Percentiles rank a stretch among this genome's conserved stretches.
phyloP scores from a whole-genome alignment of 2,797 vertebrate species.

The Hapalemur alaotrensis region DNA sequence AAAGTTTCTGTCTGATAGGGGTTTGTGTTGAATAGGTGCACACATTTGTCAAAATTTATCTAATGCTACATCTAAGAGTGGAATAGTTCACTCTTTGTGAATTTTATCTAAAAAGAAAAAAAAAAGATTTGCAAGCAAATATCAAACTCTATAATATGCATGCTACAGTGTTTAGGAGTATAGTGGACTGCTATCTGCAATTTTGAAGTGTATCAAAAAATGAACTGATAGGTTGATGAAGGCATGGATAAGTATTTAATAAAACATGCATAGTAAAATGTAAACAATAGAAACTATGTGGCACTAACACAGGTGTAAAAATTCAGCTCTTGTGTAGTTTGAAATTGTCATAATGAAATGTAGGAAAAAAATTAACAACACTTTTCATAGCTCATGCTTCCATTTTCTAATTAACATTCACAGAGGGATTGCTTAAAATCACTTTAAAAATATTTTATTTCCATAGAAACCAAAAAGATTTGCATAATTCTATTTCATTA shows the following conservation, averaged over 20 bases:
- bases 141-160: background rate
- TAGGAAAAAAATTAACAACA: slow-evolving; percentile 20
- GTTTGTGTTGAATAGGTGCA: background rate
- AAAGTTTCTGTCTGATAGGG: background rate
- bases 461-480: slow-evolving; percentile 58
- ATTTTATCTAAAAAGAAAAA: background rate
- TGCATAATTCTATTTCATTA: slow-evolving; percentile 57
- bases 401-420: slow-evolving; percentile 56
- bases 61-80: background rate
- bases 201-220: background rate
- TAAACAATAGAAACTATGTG: background rate
- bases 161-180: background rate
- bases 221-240: background rate
- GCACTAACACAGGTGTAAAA: background rate
- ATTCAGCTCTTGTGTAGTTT: background rate
- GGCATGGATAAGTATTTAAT: background rate
- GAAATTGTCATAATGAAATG: slow-evolving; percentile 4
- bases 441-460: slow-evolving; percentile 63
- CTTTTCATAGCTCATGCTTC: background rate
- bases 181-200: background rate
- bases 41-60: background rate
- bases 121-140: background rate
- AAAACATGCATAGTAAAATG: background rate
- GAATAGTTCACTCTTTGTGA: background rate
- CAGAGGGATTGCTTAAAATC: slow-evolving; percentile 17